Base-by-base conservation (phyloP, 2,888 invertebrate genomes). In the Eudemis profundana region DNA sequence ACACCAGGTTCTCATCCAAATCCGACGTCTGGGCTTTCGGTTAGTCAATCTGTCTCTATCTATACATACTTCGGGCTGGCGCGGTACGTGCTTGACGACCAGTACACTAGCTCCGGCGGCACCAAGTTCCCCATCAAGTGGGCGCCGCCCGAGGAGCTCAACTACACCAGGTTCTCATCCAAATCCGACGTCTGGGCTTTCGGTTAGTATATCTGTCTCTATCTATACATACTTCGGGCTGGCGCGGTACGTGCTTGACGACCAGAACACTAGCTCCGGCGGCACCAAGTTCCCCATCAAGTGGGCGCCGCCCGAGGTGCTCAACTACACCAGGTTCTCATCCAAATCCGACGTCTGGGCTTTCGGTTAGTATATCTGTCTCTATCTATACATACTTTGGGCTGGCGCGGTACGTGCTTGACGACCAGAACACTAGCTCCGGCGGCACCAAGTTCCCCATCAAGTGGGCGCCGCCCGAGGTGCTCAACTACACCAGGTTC, bases 1-100 rank as follows among this genome's bases (percentile, higher is more conserved):
- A 97, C 83, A 98, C 98, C 19, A 93, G 97, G 74, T 98, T 98
- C 92, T 98, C 98, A 66, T 98, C 97, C 59, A 98, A 98, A 89
- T 98, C 98, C 36, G 98, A 98, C 86, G 96, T 98, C 29, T 98
- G 98, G 98, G 98, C 98, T n/a, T n/a, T n/a, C n/a, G n/a, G n/a
- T n/a, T n/a, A n/a, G n/a, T n/a, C n/a, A n/a, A n/a, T n/a, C n/a
- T n/a, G n/a, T n/a, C n/a, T n/a, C n/a, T n/a, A n/a, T n/a, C n/a
- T n/a, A n/a, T n/a, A n/a, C 98, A 23, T 98, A 99, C 89, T 99
- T 99, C 88, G 98, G 98, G 42, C 90, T 98, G 74, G 98, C 98
- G 69, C 95, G 98, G 84, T 98, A 98, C 84, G 98, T 99, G 33
- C 92, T 98, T 70, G 98, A 98, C 86, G 98, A 98, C 90, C 98